phyloP scores from a whole-genome alignment of 2,888 invertebrate genomes.

The Nymphalis c-album region DNA sequence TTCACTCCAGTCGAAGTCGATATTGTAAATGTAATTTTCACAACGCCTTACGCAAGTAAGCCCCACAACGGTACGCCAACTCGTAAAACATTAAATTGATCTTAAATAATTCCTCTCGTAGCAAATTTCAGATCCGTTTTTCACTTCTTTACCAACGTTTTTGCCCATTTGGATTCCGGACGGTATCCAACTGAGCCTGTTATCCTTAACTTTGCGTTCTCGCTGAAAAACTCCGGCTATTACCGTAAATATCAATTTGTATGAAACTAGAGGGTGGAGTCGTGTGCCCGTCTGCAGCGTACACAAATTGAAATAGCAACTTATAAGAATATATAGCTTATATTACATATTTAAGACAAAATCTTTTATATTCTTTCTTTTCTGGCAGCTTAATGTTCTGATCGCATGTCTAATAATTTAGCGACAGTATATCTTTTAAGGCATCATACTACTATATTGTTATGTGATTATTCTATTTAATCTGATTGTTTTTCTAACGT shows the following conservation, averaged over 20 bases:
- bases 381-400: no score
- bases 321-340: slow-evolving; percentile 51
- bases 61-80: slow-evolving; percentile 48
- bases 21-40: slow-evolving; percentile 41
- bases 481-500: no score
- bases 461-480: no score
- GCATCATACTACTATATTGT: no score
- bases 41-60: slow-evolving; percentile 28
- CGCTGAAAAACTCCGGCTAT: slow-evolving; percentile 78
- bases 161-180: slow-evolving; percentile 71
- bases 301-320: slow-evolving; percentile 71
- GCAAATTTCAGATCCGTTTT: slow-evolving; percentile 67
- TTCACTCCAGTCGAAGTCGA: slow-evolving; percentile 30
- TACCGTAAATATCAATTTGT: slow-evolving; percentile 82
- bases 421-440: no score
- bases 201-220: slow-evolving; percentile 72
- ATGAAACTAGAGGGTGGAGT: slow-evolving; percentile 76
- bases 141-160: slow-evolving; percentile 69
- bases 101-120: slow-evolving; percentile 60
- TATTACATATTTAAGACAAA: slow-evolving; percentile 23
- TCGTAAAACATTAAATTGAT: slow-evolving; percentile 67
- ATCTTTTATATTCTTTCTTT: slow-evolving; percentile 7
- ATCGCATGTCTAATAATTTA: no score
- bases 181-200: slow-evolving; percentile 72
- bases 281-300: slow-evolving; percentile 50